phyloP scores from a whole-genome alignment of 1,140 invertebrate genomes.

The Drosophila ohnishii region DNA sequence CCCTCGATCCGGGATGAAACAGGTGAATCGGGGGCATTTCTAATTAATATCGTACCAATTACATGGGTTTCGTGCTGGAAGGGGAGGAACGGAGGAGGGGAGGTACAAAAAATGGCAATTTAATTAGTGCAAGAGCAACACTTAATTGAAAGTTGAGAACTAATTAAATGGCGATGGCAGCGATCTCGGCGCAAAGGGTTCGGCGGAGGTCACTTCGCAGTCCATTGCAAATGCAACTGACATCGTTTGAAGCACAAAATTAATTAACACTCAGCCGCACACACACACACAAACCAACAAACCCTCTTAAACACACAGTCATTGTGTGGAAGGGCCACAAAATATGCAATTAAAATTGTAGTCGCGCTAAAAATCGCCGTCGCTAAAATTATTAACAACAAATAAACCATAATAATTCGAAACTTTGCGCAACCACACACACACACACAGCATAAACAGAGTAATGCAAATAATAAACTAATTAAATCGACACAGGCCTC shows the following conservation, averaged over 20 bases:
- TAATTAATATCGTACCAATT: slow-evolving; percentile 79
- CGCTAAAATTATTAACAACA: slow-evolving; percentile 68
- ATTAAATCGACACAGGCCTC: slow-evolving; percentile 72
- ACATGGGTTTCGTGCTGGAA: slow-evolving; percentile 36
- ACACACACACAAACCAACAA: slow-evolving; percentile 16
- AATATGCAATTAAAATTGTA: slow-evolving; percentile 73
- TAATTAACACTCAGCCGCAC: slow-evolving; percentile 71
- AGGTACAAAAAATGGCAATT: slow-evolving; percentile 70
- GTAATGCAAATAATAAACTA: slow-evolving; percentile 72
- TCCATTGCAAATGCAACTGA: slow-evolving; percentile 72
- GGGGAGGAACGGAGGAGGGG: not conserved
- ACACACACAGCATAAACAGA: slow-evolving; percentile 14
- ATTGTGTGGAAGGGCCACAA: slow-evolving; percentile 42
- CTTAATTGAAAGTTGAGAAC: slow-evolving; percentile 74
- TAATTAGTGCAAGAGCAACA: slow-evolving; percentile 78
- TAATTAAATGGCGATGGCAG: slow-evolving; percentile 66
- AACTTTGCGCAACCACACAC: slow-evolving; percentile 32
- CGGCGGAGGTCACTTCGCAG: slow-evolving; percentile 33
- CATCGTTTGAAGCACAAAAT: slow-evolving; percentile 73
- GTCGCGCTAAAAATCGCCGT: slow-evolving; percentile 53
- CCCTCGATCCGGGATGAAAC: slow-evolving; percentile 34
- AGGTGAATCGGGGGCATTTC: slow-evolving; percentile 46
- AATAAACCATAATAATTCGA: slow-evolving; percentile 73
- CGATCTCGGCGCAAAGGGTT: slow-evolving; percentile 18
- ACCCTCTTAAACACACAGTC: slow-evolving; percentile 12